phyloP scores from a whole-genome alignment of 2,888 invertebrate species.

The Abrostola triplasia region DNA sequence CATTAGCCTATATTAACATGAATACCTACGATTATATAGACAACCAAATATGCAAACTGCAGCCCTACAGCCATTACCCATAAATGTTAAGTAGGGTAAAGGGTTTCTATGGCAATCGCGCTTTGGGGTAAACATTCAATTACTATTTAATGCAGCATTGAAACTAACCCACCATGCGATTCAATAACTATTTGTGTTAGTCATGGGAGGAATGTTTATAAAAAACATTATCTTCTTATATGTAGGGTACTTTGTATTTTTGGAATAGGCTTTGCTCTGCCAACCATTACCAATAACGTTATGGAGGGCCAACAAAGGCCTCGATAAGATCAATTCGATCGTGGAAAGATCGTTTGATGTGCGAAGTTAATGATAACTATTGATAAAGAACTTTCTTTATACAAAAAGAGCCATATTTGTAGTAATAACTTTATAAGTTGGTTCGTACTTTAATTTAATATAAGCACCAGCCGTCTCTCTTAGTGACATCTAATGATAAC shows the following conservation, averaged over 20 bases:
- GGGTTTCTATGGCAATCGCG: conserved; percentile 17
- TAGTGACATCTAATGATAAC: too few relatives aligned
- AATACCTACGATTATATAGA: conserved; percentile 1
- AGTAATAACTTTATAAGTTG: too few relatives aligned
- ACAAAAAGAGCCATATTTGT: too few relatives aligned
- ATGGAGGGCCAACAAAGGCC: too few relatives aligned
- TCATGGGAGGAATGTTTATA: neutral
- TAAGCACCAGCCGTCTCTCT: too few relatives aligned
- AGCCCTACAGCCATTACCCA: conserved; percentile 9
- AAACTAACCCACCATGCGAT: conserved; percentile 20
- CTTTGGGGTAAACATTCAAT: conserved; percentile 30
- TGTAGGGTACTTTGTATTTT: neutral
- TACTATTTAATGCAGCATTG: conserved; percentile 42
- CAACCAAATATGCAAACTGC: conserved; percentile 13
- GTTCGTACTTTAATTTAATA: too few relatives aligned
- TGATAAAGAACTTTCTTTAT: too few relatives aligned
- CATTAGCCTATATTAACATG: neutral
- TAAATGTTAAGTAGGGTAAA: conserved; percentile 38
- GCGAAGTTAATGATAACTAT: too few relatives aligned
- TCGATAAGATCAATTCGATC: too few relatives aligned
- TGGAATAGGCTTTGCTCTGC: too few relatives aligned
- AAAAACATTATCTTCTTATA: conserved; percentile 26
- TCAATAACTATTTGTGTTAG: conserved; percentile 35
- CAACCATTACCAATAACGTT: too few relatives aligned
- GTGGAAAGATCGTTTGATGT: too few relatives aligned